phyloP scores from a whole-genome alignment of 2,888 invertebrate species.

The Dascillus cervinus region DNA sequence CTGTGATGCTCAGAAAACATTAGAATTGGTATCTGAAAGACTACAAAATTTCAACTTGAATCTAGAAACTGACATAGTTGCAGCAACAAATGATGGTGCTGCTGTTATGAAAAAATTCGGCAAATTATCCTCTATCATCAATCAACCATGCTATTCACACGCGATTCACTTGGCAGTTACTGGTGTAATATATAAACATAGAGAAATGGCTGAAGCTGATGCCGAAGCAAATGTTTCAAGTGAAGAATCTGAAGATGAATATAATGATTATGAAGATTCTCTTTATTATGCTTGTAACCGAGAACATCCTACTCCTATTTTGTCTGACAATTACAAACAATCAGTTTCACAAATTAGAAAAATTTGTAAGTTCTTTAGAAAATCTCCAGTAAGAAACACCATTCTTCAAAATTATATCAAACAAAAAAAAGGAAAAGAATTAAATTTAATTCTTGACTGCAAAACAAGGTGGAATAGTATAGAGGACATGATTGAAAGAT shows the following conservation, averaged over 20 bases:
- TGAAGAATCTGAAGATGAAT: constrained; percentile 7
- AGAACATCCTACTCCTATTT: too few relatives aligned
- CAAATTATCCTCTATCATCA: constrained; percentile 13
- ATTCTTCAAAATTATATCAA: constrained; percentile 9
- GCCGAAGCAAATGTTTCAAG: constrained; percentile 6
- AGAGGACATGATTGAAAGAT: constrained; percentile 12
- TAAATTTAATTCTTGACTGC: constrained; percentile 12
- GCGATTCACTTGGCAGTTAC: constrained; percentile 12
- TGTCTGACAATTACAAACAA: constrained; percentile 7
- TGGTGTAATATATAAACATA: constrained; percentile 12
- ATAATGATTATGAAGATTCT: constrained; percentile 7
- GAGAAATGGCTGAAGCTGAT: constrained; percentile 8
- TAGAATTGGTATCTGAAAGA: constrained; percentile 11
- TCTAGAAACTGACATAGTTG: constrained; percentile 2
- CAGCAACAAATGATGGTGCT: constrained; percentile 1
- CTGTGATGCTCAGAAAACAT: constrained; percentile 10
- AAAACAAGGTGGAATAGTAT: constrained; percentile 14
- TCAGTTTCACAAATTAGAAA: constrained; percentile 8
- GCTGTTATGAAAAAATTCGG: constrained; percentile 14
- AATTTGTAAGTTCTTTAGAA: constrained; percentile 10
- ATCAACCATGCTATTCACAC: constrained; percentile 10
- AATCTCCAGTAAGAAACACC: constrained; percentile 7
- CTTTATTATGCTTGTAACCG: too few relatives aligned
- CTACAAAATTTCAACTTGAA: constrained; percentile 7
- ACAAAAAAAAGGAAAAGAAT: constrained; percentile 7